These are phyloP conservation scores for Proisotoma minuta DNA, from an alignment of 2,888 invertebrate species.

Conservation along the genomic window DNA sequence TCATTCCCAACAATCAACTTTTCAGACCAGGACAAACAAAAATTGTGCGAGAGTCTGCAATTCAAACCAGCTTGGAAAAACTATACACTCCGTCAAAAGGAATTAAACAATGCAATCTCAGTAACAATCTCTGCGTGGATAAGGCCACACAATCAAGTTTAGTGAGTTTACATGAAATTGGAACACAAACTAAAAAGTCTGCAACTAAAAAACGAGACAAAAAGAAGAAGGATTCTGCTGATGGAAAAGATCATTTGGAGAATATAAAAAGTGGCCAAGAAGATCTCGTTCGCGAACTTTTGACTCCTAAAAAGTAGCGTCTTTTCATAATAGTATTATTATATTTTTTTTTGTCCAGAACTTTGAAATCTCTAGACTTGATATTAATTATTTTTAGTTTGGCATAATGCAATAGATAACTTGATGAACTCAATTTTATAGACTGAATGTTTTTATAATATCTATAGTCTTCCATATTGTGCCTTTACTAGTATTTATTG, in stretches of 20 bases:
- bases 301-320: slow-evolving; percentile 42
- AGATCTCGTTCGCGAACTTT: slow-evolving; percentile 40
- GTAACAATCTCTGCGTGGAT: slow-evolving; percentile 30
- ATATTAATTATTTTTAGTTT: too few relatives aligned
- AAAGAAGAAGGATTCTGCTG: slow-evolving; percentile 21
- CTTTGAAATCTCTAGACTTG: too few relatives aligned
- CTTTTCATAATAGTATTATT: too few relatives aligned
- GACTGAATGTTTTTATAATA: too few relatives aligned
- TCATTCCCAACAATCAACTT: slow-evolving; percentile 14
- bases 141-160: slow-evolving; percentile 42
- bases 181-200: slow-evolving; percentile 46
- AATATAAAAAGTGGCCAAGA: slow-evolving; percentile 18
- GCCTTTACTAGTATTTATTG: too few relatives aligned
- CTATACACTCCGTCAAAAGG: slow-evolving; percentile 16
- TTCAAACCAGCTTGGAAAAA: slow-evolving; percentile 45
- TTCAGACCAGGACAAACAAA: slow-evolving; percentile 23
- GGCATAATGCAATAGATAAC: too few relatives aligned
- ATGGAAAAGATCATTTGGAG: slow-evolving; percentile 17
- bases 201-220: slow-evolving; percentile 43
- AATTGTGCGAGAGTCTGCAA: slow-evolving; percentile 33
- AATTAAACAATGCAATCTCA: slow-evolving; percentile 23
- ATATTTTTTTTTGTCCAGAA: too few relatives aligned
- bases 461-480: too few relatives aligned
- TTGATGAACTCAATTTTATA: too few relatives aligned
- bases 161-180: slow-evolving; percentile 34